Evolutionary conservation across 1,140 invertebrate species (phyloP).

Genomic region (Drosophila sp.): DNA sequence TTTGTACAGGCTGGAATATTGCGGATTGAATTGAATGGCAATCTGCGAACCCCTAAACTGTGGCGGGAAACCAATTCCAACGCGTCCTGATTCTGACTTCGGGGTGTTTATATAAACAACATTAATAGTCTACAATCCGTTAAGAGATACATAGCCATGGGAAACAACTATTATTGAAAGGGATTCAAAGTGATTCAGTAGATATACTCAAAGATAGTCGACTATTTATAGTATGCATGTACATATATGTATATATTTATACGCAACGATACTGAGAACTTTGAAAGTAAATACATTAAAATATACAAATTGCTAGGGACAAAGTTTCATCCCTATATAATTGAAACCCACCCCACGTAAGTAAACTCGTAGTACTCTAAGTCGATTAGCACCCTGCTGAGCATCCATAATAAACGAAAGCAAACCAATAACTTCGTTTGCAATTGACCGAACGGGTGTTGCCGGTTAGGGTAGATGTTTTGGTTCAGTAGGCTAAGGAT

Average conservation of each 20-base stretch:
- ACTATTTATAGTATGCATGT: conserved; percentile 4
- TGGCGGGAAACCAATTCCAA: too few relatives aligned
- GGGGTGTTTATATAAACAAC: too few relatives aligned
- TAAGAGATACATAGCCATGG: too few relatives aligned
- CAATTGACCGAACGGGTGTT: conserved; percentile 58
- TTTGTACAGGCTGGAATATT: conserved; percentile 27
- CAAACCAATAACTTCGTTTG: conserved; percentile 20
- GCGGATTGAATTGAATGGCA: too few relatives aligned
- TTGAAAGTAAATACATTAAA: conserved; percentile 66
- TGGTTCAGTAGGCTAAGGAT: not conserved
- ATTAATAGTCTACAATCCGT: conserved; percentile 13
- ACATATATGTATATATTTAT: conserved; percentile 14
- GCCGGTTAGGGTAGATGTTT: conserved; percentile 6
- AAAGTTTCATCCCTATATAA: conserved; percentile 43
- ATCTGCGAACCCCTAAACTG: too few relatives aligned
- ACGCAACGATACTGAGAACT: conserved; percentile 42
- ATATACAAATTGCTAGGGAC: conserved; percentile 66
- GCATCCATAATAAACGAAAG: conserved; percentile 37
- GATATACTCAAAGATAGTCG: conserved; percentile 15
- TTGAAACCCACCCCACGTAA: conserved; percentile 32
- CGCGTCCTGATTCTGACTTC: too few relatives aligned
- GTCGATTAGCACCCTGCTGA: conserved; percentile 35
- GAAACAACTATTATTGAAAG: too few relatives aligned
- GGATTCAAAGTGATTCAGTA: too few relatives aligned
- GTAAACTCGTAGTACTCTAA: too few relatives aligned